Conservation (phyloP, 2,797 vertebrate species). For the Triplophysa yarkandensis region DNA sequence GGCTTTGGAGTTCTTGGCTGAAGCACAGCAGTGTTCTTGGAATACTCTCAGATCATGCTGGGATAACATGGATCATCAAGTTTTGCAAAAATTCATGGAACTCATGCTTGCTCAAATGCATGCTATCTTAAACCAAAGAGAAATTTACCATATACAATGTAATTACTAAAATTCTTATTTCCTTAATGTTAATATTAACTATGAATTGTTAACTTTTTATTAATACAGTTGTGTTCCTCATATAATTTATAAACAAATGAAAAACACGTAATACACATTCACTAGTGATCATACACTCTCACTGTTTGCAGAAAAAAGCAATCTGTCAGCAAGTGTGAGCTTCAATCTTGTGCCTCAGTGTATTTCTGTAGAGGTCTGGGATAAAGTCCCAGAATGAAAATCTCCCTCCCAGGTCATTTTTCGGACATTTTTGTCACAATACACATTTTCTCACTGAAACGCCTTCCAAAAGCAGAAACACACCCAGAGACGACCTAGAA, state of each 20-base stretch:
- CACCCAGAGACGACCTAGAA: not conserved
- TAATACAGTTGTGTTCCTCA: not conserved
- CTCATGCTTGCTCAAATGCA: too few species aligned
- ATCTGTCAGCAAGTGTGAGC: slow-evolving; percentile 1
- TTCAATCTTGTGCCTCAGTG: not conserved
- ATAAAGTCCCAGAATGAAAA: slow-evolving; percentile 4
- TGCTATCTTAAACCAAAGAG: too few species aligned
- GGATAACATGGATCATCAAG: too few species aligned
- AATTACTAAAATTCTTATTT: not conserved
- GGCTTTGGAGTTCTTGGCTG: too few species aligned
- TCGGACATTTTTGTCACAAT: too few species aligned
- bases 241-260: not conserved
- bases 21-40: too few species aligned
- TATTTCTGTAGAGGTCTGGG: slow-evolving; percentile 8
- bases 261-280: not conserved
- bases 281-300: not conserved
- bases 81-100: too few species aligned
- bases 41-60: too few species aligned
- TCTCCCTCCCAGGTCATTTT: slow-evolving; percentile 20
- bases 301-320: not conserved
- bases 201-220: not conserved
- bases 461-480: slow-evolving; percentile 28
- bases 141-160: too few species aligned
- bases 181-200: not conserved
- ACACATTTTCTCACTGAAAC: slow-evolving; percentile 23